phyloP scores from a whole-genome alignment of 1,140 invertebrate genomes.

The Atta colombica region DNA sequence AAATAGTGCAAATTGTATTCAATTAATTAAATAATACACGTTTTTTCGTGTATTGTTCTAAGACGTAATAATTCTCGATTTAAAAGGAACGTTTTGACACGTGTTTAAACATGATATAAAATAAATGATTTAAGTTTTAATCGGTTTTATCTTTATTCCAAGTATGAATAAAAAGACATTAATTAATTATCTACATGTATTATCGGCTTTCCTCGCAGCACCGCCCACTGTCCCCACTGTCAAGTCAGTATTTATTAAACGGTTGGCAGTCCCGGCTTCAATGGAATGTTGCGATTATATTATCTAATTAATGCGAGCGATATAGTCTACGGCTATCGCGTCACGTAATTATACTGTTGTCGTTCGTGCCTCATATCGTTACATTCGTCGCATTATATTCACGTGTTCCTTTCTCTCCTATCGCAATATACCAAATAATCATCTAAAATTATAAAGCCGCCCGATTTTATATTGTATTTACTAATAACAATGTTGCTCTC shows the following conservation, averaged over 20 bases:
- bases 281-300: slow-evolving; percentile 81
- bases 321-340: slow-evolving; percentile 57
- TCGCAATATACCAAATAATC: slow-evolving; percentile 27
- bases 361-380: slow-evolving; percentile 11
- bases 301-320: slow-evolving; percentile 74
- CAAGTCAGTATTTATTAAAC: slow-evolving; percentile 44
- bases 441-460: slow-evolving; percentile 58
- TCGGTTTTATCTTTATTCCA: slow-evolving; percentile 42
- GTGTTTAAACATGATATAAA: not conserved
- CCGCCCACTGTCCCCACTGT: slow-evolving; percentile 25
- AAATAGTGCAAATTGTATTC: not conserved
- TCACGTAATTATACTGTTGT: slow-evolving; percentile 24
- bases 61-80: not conserved
- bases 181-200: slow-evolving; percentile 51
- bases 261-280: slow-evolving; percentile 79
- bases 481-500: slow-evolving; percentile 47
- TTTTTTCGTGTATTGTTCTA: not conserved
- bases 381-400: slow-evolving; percentile 2
- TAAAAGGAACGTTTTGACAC: not conserved
- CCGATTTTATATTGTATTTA: slow-evolving; percentile 77
- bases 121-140: slow-evolving; percentile 22
- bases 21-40: not conserved
- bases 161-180: slow-evolving; percentile 47
- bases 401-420: not conserved
- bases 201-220: slow-evolving; percentile 5